These are phyloP conservation scores for Porites evermanni DNA, from an alignment of 92 coral and sea anemone genomes.

Conservation along the genomic window DNA sequence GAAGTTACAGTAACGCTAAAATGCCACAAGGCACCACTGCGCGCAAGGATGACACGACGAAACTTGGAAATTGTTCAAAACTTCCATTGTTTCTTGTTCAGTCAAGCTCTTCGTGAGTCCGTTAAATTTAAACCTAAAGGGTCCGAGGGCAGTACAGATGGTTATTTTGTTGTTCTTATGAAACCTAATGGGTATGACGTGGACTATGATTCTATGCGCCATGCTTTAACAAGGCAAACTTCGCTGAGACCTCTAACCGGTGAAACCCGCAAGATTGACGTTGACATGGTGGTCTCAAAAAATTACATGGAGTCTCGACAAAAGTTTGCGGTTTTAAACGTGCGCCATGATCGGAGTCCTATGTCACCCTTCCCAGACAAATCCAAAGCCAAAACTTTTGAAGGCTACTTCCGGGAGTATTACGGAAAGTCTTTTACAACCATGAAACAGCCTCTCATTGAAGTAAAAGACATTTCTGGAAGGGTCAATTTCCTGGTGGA, in stretches of 20 bases:
- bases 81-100: constrained; percentile 72
- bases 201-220: constrained; percentile 35
- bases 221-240: neutral
- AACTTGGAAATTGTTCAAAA: constrained; percentile 47
- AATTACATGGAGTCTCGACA: constrained; percentile 19
- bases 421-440: constrained; percentile 41
- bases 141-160: constrained; percentile 60
- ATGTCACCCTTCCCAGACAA: constrained; percentile 79
- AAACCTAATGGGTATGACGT: neutral
- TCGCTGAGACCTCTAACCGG: neutral
- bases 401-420: constrained; percentile 65
- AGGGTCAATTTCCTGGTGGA: constrained; percentile 71
- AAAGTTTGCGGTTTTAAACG: constrained; percentile 57
- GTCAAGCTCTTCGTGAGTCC: constrained; percentile 63
- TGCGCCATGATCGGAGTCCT: constrained; percentile 60
- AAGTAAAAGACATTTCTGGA: constrained; percentile 65
- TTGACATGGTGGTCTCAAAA: constrained; percentile 17
- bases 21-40: neutral
- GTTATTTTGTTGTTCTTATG: constrained; percentile 82
- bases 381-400: constrained; percentile 72
- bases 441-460: constrained; percentile 69
- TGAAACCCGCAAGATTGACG: neutral
- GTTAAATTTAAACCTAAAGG: constrained; percentile 47
- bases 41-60: neutral
- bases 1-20: constrained; percentile 59